Percentiles rank a stretch among this genome's conserved stretches.
These are phyloP conservation scores for silkworm (Bombyx mori) DNA, from an alignment of 1,140 invertebrate species.

Conservation along the genomic window ASM3026992v2 NC_085116.1:6459501-6460000, in stretches of 20 bases:
- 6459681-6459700: constrained; percentile 67
- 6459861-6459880: constrained; percentile 17
- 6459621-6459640: constrained; percentile 19
- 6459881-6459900: constrained; percentile 76
- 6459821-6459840: background rate
- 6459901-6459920: constrained; percentile 75
- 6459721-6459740: constrained; percentile 49
- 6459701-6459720: constrained; percentile 52
- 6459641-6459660: constrained; percentile 26
- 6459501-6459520: background rate
- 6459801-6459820: no score
- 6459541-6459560: background rate
- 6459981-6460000: constrained; percentile 70
- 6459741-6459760: constrained; percentile 64
- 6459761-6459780: constrained; percentile 50
- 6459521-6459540: no score
- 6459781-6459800: constrained; percentile 14
- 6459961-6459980: constrained; percentile 60
- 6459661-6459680: constrained; percentile 28
- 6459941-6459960: constrained; percentile 69
- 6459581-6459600: constrained; percentile 24
- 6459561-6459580: constrained; percentile 4
- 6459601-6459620: constrained; percentile 43
- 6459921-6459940: constrained; percentile 53
- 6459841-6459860: background rate